Base-by-base conservation (phyloP, 2,888 invertebrate genomes). In the Eilema griseolum region DNA sequence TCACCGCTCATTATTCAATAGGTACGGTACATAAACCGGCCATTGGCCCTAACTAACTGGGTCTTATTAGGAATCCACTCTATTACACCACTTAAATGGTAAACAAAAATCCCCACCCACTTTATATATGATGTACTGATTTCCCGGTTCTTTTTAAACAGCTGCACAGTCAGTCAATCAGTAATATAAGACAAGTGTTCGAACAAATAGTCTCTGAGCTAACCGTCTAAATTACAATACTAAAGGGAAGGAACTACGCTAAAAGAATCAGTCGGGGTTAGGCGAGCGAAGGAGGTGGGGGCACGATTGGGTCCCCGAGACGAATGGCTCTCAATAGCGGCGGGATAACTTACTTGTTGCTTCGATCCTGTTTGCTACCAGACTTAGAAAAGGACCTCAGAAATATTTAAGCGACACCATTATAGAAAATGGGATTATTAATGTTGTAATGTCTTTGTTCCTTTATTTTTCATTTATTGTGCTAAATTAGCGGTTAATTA, bases 341-440 rank as follows among this genome's bases (percentile, higher is more conserved):
- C 89, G 89, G 88, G 89, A 89, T 86, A 82, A 86, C 87, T 88
- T 85, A 93, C 94, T 93, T 94, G 94, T 94, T 94, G 94, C 94
- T 90, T 87, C 88, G 75, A 80, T 80, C 83, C 81, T 81, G 85
- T 86, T 85, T 83, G 81, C 82, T 85, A 76, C 78, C 82, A 80
- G 76, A 79, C 77, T 80, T 74, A 78, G 73, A 78, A 72, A 82
- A 80, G 79, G 76, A 76, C 75, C 78, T 79, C 72, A 76, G 71
- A 79, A 78, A 81, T 81, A 79, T 77, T 78, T 80, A 77, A 77
- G 71, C 70, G 79, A 74, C 69, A 68, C 65, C 63, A 74, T 78
- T 75, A 77, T 62, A 66, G 72, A 63, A 77, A 77, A 70, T 61
- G 60, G 60, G 65, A 65, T 73, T 72, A 71, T 74, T 69, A 66